Conservation (phyloP, 2,113 vertebrate species). For the Scartelaos histophorus region DNA sequence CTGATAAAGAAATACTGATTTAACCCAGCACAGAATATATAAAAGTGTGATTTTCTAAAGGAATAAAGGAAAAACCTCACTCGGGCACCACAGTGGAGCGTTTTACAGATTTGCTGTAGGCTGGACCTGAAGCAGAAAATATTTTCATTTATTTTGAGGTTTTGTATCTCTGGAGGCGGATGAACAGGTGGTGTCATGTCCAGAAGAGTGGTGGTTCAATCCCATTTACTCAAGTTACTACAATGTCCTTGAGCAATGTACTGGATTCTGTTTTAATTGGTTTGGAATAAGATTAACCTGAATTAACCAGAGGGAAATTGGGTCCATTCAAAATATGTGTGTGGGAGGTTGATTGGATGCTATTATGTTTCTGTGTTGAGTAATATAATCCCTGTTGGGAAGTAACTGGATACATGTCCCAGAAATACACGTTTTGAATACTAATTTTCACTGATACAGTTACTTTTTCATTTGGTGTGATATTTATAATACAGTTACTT, state of each 20-base stretch:
- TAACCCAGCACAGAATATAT: neutral
- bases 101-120: neutral
- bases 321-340: too few species aligned
- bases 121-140: neutral
- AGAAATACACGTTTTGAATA: too few species aligned
- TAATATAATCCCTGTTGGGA: neutral
- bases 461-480: too few species aligned
- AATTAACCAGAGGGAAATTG: too few species aligned
- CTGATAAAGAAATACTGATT: neutral
- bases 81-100: neutral
- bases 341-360: too few species aligned
- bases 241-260: neutral
- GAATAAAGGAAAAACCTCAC: neutral
- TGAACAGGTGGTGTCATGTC: neutral
- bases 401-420: too few species aligned
- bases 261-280: neutral
- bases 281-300: too few species aligned
- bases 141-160: neutral
- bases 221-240: too few species aligned
- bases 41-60: neutral
- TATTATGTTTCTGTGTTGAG: neutral
- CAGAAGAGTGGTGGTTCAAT: neutral
- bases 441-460: too few species aligned
- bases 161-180: neutral
- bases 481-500: too few species aligned